Evolutionary conservation across 2,113 vertebrate genomes (phyloP).

Genomic region (Gasterosteus aculeatus): DNA sequence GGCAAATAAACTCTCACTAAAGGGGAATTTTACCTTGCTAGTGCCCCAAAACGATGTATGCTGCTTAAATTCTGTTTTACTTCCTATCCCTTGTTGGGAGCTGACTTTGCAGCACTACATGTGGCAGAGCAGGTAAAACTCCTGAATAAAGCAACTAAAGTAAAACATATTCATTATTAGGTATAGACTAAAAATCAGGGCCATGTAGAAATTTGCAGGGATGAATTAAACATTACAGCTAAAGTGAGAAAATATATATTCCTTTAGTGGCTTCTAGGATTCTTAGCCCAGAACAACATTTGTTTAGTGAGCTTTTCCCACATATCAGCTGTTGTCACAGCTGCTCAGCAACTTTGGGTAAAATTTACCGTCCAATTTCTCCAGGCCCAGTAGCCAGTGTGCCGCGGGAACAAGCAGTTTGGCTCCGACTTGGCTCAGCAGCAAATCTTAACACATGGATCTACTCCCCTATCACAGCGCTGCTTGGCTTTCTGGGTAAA

Average conservation of each 20-base stretch:
- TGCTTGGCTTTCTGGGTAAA: constrained; percentile 50
- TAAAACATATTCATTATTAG: neutral
- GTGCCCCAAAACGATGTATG: too few species aligned
- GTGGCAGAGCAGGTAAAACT: neutral
- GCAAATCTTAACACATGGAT: constrained; percentile 60
- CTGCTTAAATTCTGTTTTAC: neutral
- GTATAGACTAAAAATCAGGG: neutral
- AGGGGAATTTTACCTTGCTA: neutral
- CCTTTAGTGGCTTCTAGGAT: neutral
- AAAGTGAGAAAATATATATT: neutral
- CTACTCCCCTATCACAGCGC: constrained; percentile 32
- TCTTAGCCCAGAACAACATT: neutral
- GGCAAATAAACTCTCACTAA: neutral
- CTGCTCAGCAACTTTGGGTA: constrained; percentile 54
- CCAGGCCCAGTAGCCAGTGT: constrained; percentile 42
- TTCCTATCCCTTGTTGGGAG: neutral
- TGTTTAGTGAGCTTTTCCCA: constrained; percentile 21
- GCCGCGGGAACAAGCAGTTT: constrained; percentile 52
- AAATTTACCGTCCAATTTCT: constrained; percentile 70
- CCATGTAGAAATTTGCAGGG: neutral
- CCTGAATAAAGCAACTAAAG: neutral
- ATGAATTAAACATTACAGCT: neutral
- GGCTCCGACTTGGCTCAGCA: constrained; percentile 49
- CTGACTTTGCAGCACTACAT: neutral
- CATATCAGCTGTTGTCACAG: constrained; percentile 61